Base-by-base conservation (phyloP, 2,888 invertebrate genomes). In the Fabriciana adippe region DNA sequence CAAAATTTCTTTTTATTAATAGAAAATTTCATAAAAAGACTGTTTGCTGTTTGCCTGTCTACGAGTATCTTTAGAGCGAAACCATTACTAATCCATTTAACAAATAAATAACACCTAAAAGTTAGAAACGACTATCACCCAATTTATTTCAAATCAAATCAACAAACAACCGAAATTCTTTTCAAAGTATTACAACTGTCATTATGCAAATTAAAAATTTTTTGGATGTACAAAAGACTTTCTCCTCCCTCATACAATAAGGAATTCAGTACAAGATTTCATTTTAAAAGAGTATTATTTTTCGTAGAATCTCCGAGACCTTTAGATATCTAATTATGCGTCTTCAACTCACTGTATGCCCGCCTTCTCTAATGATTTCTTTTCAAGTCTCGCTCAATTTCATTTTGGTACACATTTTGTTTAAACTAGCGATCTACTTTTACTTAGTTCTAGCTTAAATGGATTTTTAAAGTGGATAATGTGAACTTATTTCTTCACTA, bases 251-350 rank as follows among this genome's bases (percentile, higher is more conserved):
- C 31, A 35, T 41, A 55, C 54, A 57, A 64, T 64, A 54, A 47
- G 13, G 59, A 56, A 60, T 64, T 53, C 53, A 53, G 67, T 21
- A 60, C 16, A 18, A 64, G 55, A 61, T 71, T 67, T 65, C 63
- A 64, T 64, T 67, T 63, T 6, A 59, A 67, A 65, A 65, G 50
- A 59, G 62, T 67, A 65, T 71, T 69, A 69, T 72, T 57, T 41
- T 64, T 31, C 68, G 45, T 50, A 50, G 18, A 54, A 65, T 53
- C 18, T 54, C 54, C 57, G n/a, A 31, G 55, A 55, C 56, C 66
- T 67, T 68, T 64, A 59, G 70, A 72, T 67, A 71, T 72, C 70
- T 69, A 72, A 74, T 74, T 71, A 74, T 67, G 65, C 50, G 59
- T 68, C 67, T 66, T 41, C 35, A 41, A 41, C 62, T 56, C 57